These are phyloP conservation scores for Drosophila bocki DNA, from an alignment of 1,140 invertebrate genomes.

Conservation along the genomic window DNA sequence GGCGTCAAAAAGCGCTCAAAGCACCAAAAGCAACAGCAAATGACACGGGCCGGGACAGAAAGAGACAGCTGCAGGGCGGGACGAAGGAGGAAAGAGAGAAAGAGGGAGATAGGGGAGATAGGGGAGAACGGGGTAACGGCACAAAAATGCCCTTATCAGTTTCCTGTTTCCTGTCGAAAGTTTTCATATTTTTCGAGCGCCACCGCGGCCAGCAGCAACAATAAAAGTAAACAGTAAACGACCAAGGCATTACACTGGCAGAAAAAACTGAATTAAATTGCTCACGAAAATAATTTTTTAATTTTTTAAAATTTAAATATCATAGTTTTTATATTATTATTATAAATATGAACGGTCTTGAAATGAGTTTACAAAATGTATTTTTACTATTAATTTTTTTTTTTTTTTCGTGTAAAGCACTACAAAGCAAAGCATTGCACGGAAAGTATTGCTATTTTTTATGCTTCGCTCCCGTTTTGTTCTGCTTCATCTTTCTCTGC, in stretches of 20 bases:
- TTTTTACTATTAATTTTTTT: too few species aligned
- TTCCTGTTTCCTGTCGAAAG: slow-evolving; percentile 84
- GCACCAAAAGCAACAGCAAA: slow-evolving; percentile 67
- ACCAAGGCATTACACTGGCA: slow-evolving; percentile 25
- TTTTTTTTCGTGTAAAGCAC: slow-evolving; percentile 4
- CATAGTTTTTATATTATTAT: neutral
- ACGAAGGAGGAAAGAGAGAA: neutral
- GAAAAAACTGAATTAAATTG: neutral
- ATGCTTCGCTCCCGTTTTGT: slow-evolving; percentile 39
- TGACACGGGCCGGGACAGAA: slow-evolving; percentile 59
- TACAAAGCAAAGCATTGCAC: slow-evolving; percentile 66
- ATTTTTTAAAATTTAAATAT: neutral
- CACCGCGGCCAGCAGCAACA: slow-evolving; percentile 55
- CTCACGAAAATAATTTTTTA: neutral
- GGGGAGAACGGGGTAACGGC: slow-evolving; percentile 56
- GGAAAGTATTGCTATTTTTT: slow-evolving; percentile 81
- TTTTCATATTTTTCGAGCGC: slow-evolving; percentile 83
- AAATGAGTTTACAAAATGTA: neutral
- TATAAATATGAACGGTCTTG: neutral
- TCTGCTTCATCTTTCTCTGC: slow-evolving; percentile 20
- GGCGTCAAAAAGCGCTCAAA: slow-evolving; percentile 67
- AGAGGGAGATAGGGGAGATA: neutral
- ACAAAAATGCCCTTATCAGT: slow-evolving; percentile 84
- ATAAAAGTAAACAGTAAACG: slow-evolving; percentile 67
- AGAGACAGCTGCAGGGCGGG: neutral